Percentiles rank a stretch among this genome's conserved stretches.
Evolutionary conservation across 2,113 vertebrate genomes (phyloP).

Genomic region (Caretta caretta): DNA sequence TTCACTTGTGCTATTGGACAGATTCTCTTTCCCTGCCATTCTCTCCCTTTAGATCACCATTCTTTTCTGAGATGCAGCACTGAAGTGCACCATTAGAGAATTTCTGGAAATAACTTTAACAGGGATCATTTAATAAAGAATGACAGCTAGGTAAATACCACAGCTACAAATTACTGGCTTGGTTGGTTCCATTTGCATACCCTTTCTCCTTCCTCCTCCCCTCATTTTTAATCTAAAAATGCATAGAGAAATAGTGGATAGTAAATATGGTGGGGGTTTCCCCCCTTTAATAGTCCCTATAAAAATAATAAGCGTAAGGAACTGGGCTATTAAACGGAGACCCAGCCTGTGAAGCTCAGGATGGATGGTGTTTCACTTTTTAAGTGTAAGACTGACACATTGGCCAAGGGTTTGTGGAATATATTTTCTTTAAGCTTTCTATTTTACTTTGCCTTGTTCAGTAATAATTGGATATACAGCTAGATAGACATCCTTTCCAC

Average conservation of each 20-base stretch:
- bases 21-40: not conserved
- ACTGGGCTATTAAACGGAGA: not conserved
- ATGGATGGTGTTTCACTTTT: not conserved
- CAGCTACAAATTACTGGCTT: not conserved
- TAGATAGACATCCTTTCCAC: not conserved
- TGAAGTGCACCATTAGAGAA: not conserved
- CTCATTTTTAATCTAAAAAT: not conserved
- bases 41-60: not conserved
- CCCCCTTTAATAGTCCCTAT: not conserved
- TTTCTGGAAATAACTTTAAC: not conserved
- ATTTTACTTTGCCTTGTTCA: not conserved
- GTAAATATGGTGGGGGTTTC: not conserved
- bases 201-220: not conserved
- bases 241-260: not conserved
- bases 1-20: not conserved
- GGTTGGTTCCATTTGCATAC: not conserved
- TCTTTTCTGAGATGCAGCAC: not conserved
- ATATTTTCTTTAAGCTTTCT: not conserved
- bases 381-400: not conserved
- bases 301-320: not conserved
- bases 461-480: not conserved
- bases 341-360: not conserved
- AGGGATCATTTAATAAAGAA: not conserved
- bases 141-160: accelerated
- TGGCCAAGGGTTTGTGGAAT: not conserved